These are phyloP conservation scores for Drosophila mulleri DNA, from an alignment of 2,888 invertebrate genomes.

Conservation along the genomic window DNA sequence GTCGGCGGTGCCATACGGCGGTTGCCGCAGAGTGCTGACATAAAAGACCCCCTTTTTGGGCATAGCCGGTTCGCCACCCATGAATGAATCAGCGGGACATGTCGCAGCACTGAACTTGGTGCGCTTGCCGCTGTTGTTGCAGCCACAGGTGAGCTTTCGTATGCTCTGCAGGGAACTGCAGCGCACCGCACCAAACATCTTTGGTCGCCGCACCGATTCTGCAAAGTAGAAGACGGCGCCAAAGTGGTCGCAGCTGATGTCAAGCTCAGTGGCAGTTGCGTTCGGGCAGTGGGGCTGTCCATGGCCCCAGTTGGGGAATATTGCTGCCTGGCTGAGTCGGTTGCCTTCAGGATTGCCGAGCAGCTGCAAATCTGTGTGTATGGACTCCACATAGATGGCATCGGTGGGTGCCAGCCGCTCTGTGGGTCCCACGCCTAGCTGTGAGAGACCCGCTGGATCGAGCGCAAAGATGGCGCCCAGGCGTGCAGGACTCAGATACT, in stretches of 20 bases:
- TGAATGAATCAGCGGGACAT: conserved; percentile 69
- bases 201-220: conserved; percentile 76
- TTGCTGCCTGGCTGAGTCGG: conserved; percentile 82
- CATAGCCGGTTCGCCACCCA: conserved; percentile 83
- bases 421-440: conserved; percentile 61
- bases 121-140: conserved; percentile 34
- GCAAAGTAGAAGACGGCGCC: conserved; percentile 80
- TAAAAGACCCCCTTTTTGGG: conserved; percentile 80
- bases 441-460: conserved; percentile 84
- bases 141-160: conserved; percentile 56
- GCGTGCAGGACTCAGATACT: conserved; percentile 55
- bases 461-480: conserved; percentile 82
- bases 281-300: conserved; percentile 84
- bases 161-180: conserved; percentile 54
- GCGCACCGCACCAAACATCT: conserved; percentile 72
- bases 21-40: conserved; percentile 67
- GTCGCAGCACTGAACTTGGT: neutral
- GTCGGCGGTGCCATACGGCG: conserved; percentile 71
- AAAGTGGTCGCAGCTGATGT: conserved; percentile 81
- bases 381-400: conserved; percentile 83
- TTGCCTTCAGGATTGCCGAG: conserved; percentile 81
- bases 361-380: conserved; percentile 82
- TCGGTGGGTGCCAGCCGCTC: conserved; percentile 80
- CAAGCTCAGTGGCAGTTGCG: conserved; percentile 79
- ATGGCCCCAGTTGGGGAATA: conserved; percentile 84